Evolutionary conservation across 2,113 vertebrate genomes (phyloP).

Genomic region (Arizona elegans): DNA sequence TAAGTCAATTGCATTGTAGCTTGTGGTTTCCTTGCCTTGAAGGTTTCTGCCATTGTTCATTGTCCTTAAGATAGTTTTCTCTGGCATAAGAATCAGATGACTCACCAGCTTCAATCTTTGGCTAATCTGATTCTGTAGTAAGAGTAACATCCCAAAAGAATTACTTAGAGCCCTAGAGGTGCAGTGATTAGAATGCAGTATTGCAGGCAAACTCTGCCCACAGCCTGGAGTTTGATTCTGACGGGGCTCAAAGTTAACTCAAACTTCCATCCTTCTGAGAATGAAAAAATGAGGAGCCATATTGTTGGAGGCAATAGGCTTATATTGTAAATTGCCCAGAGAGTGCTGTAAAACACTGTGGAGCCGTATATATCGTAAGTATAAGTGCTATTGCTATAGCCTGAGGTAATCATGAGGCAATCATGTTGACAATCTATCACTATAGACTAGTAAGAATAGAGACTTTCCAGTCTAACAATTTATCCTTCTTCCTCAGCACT

Average conservation of each 20-base stretch:
- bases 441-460: neutral
- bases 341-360: too few species aligned
- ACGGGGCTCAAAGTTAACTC: too few species aligned
- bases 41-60: neutral
- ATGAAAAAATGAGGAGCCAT: too few species aligned
- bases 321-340: too few species aligned
- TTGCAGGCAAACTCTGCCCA: too few species aligned
- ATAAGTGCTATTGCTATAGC: neutral
- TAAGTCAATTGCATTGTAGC: neutral
- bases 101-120: neutral
- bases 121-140: neutral
- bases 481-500: neutral
- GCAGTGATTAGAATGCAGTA: too few species aligned
- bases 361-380: too few species aligned
- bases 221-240: too few species aligned
- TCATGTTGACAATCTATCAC: neutral
- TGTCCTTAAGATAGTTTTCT: neutral
- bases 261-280: too few species aligned
- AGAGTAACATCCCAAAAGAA: neutral
- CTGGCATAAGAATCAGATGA: neutral
- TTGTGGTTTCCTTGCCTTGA: neutral
- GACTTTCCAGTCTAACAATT: neutral
- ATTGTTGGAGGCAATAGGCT: too few species aligned
- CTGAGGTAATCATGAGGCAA: neutral
- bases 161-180: neutral